Evolutionary conservation across 1,140 invertebrate genomes (phyloP).

Genomic region (Oryctes rhinoceros): DNA sequence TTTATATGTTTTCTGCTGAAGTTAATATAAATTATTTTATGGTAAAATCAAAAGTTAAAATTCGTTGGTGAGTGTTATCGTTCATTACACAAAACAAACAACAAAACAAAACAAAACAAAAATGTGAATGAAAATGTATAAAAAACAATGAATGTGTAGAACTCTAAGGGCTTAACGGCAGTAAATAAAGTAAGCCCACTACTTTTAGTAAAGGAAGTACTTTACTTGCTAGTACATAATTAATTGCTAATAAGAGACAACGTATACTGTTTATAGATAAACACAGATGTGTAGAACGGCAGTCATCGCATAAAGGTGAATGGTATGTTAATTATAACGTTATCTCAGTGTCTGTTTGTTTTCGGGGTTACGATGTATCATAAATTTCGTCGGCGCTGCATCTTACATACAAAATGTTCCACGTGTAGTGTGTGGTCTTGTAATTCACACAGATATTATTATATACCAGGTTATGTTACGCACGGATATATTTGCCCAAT

Average conservation of each 20-base stretch:
- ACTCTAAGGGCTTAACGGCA: neutral
- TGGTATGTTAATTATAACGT: conserved; percentile 27
- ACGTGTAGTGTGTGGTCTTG: neutral
- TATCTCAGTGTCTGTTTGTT: conserved; percentile 18
- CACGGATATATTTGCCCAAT: too few species aligned
- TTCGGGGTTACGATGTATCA: neutral
- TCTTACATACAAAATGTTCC: neutral
- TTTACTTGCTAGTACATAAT: neutral
- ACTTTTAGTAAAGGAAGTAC: neutral
- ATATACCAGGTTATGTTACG: too few species aligned
- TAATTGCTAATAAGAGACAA: conserved; percentile 1
- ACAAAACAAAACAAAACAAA: too few species aligned
- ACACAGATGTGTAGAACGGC: neutral
- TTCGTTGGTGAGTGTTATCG: too few species aligned
- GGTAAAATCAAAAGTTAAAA: too few species aligned
- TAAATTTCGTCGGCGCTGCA: neutral
- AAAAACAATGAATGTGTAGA: too few species aligned
- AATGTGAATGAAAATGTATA: too few species aligned
- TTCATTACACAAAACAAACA: too few species aligned
- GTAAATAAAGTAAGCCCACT: neutral
- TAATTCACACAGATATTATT: too few species aligned
- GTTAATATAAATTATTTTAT: too few species aligned
- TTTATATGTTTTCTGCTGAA: too few species aligned
- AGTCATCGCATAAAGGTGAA: neutral
- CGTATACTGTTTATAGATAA: neutral